phyloP scores from a whole-genome alignment of 2,797 vertebrate genomes.

The Hypotaenidia philippensis region DNA sequence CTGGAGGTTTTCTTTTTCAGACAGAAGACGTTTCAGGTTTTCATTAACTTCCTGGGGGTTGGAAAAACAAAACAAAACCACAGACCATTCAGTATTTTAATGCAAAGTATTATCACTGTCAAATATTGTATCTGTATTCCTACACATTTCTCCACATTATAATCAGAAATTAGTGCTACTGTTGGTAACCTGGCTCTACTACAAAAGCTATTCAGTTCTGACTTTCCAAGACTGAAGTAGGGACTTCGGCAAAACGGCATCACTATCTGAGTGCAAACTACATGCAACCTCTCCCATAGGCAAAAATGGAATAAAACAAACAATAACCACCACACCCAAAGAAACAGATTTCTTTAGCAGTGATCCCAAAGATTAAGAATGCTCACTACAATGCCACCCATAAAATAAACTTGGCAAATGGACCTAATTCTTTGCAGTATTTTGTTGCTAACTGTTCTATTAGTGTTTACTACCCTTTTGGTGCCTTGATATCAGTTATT shows the following conservation, averaged over 20 bases:
- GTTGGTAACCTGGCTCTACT: background rate
- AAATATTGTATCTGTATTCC: background rate
- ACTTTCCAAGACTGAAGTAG: background rate
- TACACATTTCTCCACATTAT: background rate
- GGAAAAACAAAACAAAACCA: background rate
- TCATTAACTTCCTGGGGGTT: slow-evolving; percentile 83
- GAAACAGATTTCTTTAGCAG: background rate
- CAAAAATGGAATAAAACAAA: background rate
- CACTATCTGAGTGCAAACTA: background rate
- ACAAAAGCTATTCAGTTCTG: background rate
- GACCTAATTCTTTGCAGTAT: background rate
- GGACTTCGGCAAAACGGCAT: background rate
- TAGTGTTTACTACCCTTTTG: background rate
- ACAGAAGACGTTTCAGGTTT: slow-evolving; percentile 81
- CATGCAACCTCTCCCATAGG: background rate
- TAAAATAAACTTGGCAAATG: background rate
- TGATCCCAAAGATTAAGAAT: background rate
- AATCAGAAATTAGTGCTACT: background rate
- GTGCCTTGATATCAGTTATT: background rate
- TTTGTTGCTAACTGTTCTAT: background rate
- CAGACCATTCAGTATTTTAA: background rate
- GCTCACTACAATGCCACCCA: background rate
- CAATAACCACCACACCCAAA: no score
- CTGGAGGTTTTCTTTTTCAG: slow-evolving; percentile 89
- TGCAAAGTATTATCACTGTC: background rate